Conservation (phyloP, 2,113 vertebrate species). For the Dendrocopos noguchii region DNA sequence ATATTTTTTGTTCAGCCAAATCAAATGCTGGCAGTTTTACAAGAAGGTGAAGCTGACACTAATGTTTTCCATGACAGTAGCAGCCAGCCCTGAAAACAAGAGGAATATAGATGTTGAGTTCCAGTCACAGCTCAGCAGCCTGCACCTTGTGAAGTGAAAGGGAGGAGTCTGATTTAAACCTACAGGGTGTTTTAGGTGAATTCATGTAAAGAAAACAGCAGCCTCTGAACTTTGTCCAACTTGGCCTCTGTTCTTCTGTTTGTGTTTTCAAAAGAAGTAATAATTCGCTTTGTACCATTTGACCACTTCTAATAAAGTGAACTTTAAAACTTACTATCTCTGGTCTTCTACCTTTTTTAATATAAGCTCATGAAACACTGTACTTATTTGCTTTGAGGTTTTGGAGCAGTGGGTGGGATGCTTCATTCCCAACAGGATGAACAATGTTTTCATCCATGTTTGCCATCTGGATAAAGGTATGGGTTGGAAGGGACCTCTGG, state of each 20-base stretch:
- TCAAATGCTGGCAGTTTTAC: conserved; percentile 41
- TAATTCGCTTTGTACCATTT: not conserved
- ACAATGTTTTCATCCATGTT: not conserved
- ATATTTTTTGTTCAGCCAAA: conserved; percentile 48
- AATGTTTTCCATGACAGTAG: conserved; percentile 18
- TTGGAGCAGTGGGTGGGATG: not conserved
- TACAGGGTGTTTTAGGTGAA: not conserved
- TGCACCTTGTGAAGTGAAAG: not conserved
- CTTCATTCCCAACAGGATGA: not conserved
- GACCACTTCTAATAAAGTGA: not conserved
- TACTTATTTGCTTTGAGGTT: not conserved
- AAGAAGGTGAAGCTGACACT: conserved; percentile 36
- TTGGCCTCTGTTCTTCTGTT: not conserved
- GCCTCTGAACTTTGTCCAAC: not conserved
- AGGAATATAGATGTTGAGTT: not conserved
- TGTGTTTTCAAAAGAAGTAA: not conserved
- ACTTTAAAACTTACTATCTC: not conserved
- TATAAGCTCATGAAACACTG: not conserved
- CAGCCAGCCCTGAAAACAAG: not conserved
- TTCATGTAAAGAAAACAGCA: not conserved
- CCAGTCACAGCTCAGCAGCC: not conserved
- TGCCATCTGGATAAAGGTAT: too few species aligned
- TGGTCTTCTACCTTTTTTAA: not conserved
- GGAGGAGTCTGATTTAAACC: not conserved
- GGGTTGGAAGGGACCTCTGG: too few species aligned